Evolutionary conservation across 2,797 vertebrate species (phyloP).

Genomic region (Cetoscarus ocellatus): DNA sequence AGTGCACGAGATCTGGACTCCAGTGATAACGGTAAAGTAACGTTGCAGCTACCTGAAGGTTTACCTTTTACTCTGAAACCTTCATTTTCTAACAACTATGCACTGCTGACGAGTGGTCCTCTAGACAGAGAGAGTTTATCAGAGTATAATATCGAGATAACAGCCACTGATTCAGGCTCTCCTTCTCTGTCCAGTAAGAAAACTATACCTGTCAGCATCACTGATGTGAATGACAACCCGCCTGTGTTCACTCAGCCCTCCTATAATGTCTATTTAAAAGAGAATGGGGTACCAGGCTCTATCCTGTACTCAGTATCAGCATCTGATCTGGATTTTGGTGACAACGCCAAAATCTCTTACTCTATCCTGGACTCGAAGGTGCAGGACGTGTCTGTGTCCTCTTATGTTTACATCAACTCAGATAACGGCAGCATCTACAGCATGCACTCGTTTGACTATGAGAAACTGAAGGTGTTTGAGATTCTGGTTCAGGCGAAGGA

Average conservation of each 20-base stretch:
- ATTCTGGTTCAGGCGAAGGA: conserved; percentile 78
- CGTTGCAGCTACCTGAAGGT: background rate
- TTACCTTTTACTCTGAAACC: conserved; percentile 19
- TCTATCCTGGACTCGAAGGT: conserved; percentile 81
- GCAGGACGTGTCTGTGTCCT: conserved; percentile 82
- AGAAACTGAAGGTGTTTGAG: conserved; percentile 79
- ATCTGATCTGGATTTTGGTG: conserved; percentile 83
- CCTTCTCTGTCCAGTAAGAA: conserved; percentile 84
- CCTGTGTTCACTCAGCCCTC: conserved; percentile 83
- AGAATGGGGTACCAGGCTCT: conserved; percentile 87
- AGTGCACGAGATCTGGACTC: conserved; percentile 26
- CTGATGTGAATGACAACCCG: conserved; percentile 90
- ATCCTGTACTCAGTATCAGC: conserved; percentile 88
- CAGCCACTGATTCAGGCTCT: conserved; percentile 66
- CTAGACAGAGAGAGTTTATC: conserved; percentile 82
- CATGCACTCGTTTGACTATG: conserved; percentile 83
- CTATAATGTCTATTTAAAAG: conserved; percentile 88
- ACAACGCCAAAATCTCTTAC: conserved; percentile 78
- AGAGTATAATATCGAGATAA: conserved; percentile 6
- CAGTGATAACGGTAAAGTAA: conserved; percentile 12
- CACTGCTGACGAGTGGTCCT: conserved; percentile 11
- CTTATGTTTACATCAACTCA: conserved; percentile 88
- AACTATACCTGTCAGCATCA: conserved; percentile 84
- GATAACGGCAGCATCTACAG: conserved; percentile 88
- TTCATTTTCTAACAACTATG: conserved; percentile 21